Evolutionary conservation across 1,140 invertebrate genomes (phyloP), one percentile per base, ranked within the genome.

Genomic region (Coptotermes formosanus): DNA sequence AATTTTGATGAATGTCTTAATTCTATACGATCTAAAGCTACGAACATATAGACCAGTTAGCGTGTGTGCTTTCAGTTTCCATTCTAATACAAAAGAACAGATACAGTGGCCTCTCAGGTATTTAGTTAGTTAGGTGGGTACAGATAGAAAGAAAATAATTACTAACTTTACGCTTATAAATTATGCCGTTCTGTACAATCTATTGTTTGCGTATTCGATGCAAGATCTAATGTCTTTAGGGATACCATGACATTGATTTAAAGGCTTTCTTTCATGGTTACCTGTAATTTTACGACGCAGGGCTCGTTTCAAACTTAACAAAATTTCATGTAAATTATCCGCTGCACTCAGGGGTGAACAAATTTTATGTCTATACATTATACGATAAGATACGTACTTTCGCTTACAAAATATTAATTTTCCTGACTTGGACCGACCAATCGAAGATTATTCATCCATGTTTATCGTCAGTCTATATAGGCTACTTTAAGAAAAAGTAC

Each of bases 1-100:
- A 75, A 30, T 75, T 75, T 14, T 75, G 64, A 75, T 75, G n/a
- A 75, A 75, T 75, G 64, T 75, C 64, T 75, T 75, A 75, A 75
- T 75, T 30, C 64, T 30, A 30, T 30, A 75, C 8, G n/a, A 25
- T 30, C 25, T n/a, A 30, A 75, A 75, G 14, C 64, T 30, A 75
- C n/a, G 25, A 75, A 30, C n/a, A 75, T 25, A 75, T 30, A 16
- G 30, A 75, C 64, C n/a, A 75, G 30, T 75, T 75, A 30, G 16
- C 52, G 7, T 19, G 52, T 55, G 19, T 55, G 52, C 16, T 75
- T 30, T 75, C 21, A 2, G 64, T 75, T 30, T 75, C 25, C 14
- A 16, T 75, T 75, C 52, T 55, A 55, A 55, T 21, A 55, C 6
- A 55, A 21, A 55, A 55, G 16, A 55, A 55, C 19, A 55, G 14